phyloP scores from a whole-genome alignment of 35 echinoderm and acorn worm species.

The Lytechinus pictus region DNA sequence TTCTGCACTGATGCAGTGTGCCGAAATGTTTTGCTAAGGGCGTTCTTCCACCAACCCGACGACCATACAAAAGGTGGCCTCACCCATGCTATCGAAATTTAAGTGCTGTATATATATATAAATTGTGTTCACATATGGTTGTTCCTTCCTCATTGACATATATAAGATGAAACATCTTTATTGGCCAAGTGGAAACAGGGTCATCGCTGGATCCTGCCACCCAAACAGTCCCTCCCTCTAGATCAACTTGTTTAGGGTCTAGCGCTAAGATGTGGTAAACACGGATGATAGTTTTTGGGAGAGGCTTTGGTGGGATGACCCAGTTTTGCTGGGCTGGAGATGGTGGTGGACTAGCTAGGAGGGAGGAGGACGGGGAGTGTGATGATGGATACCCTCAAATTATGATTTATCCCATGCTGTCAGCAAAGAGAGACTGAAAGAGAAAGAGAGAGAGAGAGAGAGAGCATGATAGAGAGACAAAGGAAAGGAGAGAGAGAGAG shows the following conservation, averaged over 20 bases:
- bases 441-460: not conserved
- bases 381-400: constrained; percentile 10
- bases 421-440: not conserved
- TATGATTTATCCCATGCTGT: not conserved
- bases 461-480: not conserved
- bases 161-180: no score
- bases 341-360: not conserved
- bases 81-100: no score
- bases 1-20: no score
- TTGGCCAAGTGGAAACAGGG: not conserved
- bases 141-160: no score
- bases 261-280: constrained; percentile 34
- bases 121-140: no score
- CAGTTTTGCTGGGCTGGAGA: not conserved
- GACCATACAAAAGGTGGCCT: no score
- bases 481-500: not conserved
- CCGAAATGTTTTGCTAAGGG: no score
- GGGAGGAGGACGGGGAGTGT: not conserved
- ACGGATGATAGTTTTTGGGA: not conserved
- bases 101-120: no score
- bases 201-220: not conserved
- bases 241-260: constrained; percentile 45
- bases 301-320: not conserved
- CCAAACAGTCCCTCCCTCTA: constrained; percentile 6
- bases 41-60: no score